A percentile compares a stretch with the other conserved stretches of the same genome.
Conservation (phyloP, 2,113 vertebrate genomes). For the Pomatorhinus ruficollis region DNA sequence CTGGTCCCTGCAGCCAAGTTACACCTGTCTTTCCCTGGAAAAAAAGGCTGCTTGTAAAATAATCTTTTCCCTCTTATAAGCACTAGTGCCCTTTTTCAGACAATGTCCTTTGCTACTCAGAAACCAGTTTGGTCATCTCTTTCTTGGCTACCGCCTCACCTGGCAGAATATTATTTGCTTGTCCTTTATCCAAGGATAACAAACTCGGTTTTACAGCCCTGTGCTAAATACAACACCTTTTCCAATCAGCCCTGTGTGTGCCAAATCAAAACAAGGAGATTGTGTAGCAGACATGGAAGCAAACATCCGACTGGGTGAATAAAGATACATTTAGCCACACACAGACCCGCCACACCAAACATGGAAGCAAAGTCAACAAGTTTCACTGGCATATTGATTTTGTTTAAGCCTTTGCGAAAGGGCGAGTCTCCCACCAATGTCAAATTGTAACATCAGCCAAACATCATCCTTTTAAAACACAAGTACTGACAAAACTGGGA, state of each 20-base stretch:
- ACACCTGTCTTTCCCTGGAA: background rate
- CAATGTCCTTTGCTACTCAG: background rate
- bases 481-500: background rate
- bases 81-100: background rate
- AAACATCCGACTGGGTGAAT: background rate
- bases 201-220: background rate
- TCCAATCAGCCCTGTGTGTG: background rate
- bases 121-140: background rate
- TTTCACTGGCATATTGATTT: background rate
- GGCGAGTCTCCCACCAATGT: fast-evolving
- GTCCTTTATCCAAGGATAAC: background rate
- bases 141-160: background rate
- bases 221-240: background rate
- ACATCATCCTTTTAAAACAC: background rate
- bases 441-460: background rate
- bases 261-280: background rate
- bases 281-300: background rate
- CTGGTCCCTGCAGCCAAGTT: background rate
- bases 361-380: background rate
- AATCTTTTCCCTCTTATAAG: background rate
- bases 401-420: background rate
- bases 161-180: background rate
- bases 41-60: background rate
- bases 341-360: background rate
- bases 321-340: background rate